Conservation (phyloP, 2,888 invertebrate species). For the Sminthurides aquaticus region DNA sequence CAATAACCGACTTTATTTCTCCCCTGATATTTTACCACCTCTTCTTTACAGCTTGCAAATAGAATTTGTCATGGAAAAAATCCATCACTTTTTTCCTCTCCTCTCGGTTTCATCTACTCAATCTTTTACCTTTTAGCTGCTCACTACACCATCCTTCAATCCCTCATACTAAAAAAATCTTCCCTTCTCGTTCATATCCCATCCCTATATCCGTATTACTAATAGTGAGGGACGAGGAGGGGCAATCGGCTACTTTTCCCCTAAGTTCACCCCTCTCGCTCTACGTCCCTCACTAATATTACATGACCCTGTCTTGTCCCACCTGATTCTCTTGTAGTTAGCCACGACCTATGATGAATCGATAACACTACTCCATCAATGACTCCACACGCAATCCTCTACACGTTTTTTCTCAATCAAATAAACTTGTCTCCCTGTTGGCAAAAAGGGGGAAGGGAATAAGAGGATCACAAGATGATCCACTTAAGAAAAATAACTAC, state of each 20-base stretch:
- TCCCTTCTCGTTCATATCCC: too few relatives aligned
- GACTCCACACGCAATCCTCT: constrained; percentile 20
- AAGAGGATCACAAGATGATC: neutral
- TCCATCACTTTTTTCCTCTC: constrained; percentile 23
- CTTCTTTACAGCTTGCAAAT: constrained; percentile 38
- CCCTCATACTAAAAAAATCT: neutral
- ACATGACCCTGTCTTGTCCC: neutral
- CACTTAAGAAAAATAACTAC: neutral
- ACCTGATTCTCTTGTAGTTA: constrained; percentile 11
- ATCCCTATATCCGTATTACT: too few relatives aligned
- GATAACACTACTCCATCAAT: constrained; percentile 22
- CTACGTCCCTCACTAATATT: constrained; percentile 1
- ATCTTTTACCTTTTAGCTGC: neutral
- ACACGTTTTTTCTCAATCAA: constrained; percentile 10
- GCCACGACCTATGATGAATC: neutral
- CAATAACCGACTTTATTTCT: constrained; percentile 36
- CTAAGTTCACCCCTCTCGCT: neutral
- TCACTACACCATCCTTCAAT: neutral
- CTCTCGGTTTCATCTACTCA: neutral
- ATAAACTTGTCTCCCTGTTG: constrained; percentile 23
- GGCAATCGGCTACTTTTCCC: neutral
- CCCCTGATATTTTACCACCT: constrained; percentile 29
- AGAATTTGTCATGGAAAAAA: constrained; percentile 31
- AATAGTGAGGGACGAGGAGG: too few relatives aligned
- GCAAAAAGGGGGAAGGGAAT: too few relatives aligned